A percentile compares a stretch with the other conserved stretches of the same genome.
Conservation (phyloP, 2,888 invertebrate genomes). For the Pteria penguin region DNA sequence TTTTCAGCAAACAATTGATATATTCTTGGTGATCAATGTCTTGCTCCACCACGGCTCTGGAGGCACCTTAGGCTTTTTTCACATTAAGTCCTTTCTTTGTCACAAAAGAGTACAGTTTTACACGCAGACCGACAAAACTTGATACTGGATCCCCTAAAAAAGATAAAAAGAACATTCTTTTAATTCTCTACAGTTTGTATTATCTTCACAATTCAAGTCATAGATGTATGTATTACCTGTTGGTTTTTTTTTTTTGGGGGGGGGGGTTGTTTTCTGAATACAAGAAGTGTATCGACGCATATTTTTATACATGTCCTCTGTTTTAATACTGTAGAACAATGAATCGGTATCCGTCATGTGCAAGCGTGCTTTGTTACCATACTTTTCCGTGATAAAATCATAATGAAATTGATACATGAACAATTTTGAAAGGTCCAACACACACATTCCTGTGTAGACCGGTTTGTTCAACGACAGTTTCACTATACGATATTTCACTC, state of each 20-base stretch:
- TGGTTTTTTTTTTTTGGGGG: too few species aligned
- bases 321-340: too few species aligned
- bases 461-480: constrained; percentile 29
- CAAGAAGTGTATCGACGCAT: constrained; percentile 15
- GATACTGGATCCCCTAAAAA: too few species aligned
- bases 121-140: constrained; percentile 15
- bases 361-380: constrained; percentile 1
- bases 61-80: neutral
- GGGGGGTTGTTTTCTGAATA: neutral
- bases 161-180: too few species aligned
- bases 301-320: constrained; percentile 17
- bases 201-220: too few species aligned
- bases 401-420: too few species aligned
- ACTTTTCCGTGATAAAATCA: constrained; percentile 15
- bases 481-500: constrained; percentile 15
- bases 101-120: constrained; percentile 19
- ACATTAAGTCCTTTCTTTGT: neutral
- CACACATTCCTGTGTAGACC: constrained; percentile 12
- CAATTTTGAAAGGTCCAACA: too few species aligned
- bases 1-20: too few species aligned
- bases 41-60: neutral
- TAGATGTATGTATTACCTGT: too few species aligned
- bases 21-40: too few species aligned
- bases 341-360: too few species aligned
- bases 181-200: too few species aligned